phyloP scores from a whole-genome alignment of 2,797 vertebrate species.

The Sandelia bainsii region DNA sequence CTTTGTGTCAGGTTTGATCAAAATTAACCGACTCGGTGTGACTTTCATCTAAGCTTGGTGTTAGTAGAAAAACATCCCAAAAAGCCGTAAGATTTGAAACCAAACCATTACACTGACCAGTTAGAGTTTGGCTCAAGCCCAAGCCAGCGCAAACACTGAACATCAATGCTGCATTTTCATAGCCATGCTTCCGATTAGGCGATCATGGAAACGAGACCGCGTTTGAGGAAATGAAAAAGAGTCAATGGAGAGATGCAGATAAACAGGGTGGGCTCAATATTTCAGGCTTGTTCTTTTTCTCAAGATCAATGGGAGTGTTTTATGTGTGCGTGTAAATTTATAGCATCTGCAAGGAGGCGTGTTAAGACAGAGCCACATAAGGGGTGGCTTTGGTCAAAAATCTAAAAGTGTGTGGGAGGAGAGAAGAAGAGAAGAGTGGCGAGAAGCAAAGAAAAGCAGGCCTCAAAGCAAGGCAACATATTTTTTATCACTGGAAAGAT shows the following conservation, averaged over 20 bases:
- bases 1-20: conserved; percentile 36
- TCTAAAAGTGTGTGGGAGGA: conserved; percentile 11
- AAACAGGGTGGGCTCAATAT: conserved; percentile 30
- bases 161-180: conserved; percentile 65
- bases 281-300: conserved; percentile 41
- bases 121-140: conserved; percentile 46
- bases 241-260: conserved; percentile 43
- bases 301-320: conserved; percentile 35
- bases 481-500: conserved; percentile 36
- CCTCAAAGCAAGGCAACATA: conserved; percentile 36
- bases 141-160: conserved; percentile 24
- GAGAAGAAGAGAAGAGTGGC: background rate
- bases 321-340: conserved; percentile 15
- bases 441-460: conserved; percentile 6
- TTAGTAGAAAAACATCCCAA: conserved; percentile 35
- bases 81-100: conserved; percentile 38
- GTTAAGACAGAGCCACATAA: conserved; percentile 22
- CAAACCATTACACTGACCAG: conserved; percentile 40
- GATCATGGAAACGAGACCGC: conserved; percentile 43
- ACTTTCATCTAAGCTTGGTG: conserved; percentile 15
- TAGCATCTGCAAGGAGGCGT: conserved; percentile 1
- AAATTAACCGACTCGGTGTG: conserved; percentile 14
- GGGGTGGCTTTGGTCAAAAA: conserved; percentile 36
- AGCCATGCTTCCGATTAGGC: conserved; percentile 64
- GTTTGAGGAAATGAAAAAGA: conserved; percentile 65